phyloP scores from a whole-genome alignment of 2,888 invertebrate species.

The Aleiodes alternator region DNA sequence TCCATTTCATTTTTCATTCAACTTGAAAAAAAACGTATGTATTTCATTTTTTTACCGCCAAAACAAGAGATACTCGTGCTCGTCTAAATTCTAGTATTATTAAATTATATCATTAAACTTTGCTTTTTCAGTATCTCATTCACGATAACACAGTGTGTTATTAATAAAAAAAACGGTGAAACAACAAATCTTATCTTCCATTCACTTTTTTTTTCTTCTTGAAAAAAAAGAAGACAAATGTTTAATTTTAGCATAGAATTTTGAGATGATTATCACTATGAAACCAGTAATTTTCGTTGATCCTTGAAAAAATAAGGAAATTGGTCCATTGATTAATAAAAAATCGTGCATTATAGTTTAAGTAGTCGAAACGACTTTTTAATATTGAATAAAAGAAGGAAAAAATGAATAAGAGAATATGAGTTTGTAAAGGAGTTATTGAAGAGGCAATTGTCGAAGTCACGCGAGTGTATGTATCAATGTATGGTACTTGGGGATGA shows the following conservation, averaged over 20 bases:
- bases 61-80: too few species aligned
- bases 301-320: neutral
- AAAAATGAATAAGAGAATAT: slow-evolving; percentile 38
- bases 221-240: neutral
- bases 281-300: slow-evolving; percentile 12
- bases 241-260: neutral
- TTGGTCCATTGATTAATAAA: neutral
- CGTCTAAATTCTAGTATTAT: too few species aligned
- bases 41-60: too few species aligned
- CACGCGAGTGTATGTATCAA: slow-evolving; percentile 48
- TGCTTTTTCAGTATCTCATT: neutral
- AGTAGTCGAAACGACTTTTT: slow-evolving; percentile 29
- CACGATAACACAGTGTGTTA: neutral
- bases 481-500: slow-evolving; percentile 32
- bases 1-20: too few species aligned
- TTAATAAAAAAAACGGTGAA: neutral
- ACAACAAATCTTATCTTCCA: neutral
- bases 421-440: slow-evolving; percentile 26
- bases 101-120: slow-evolving; percentile 1
- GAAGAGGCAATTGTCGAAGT: slow-evolving; percentile 41
- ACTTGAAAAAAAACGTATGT: too few species aligned
- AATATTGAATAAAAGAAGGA: slow-evolving; percentile 6
- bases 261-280: slow-evolving; percentile 17
- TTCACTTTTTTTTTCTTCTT: neutral
- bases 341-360: neutral